Conservation (phyloP, 2,113 vertebrate genomes). For the Turnix velox region DNA sequence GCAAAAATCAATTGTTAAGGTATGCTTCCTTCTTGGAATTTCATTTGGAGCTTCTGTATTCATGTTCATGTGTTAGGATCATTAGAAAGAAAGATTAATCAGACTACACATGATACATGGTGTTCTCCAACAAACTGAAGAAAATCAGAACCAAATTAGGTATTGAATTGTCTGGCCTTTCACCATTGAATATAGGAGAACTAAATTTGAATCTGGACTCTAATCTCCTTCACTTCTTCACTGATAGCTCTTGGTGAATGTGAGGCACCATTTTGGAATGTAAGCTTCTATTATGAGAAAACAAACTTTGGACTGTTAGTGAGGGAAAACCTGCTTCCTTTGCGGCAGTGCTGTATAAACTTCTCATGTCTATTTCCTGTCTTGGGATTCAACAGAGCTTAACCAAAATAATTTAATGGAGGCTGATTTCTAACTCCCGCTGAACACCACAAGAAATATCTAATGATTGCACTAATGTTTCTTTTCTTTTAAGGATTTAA, state of each 20-base stretch:
- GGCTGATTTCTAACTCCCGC: conserved; percentile 37
- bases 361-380: conserved; percentile 36
- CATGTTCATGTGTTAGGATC: background rate
- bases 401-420: conserved; percentile 50
- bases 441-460: conserved; percentile 23
- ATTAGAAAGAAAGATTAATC: conserved; percentile 1
- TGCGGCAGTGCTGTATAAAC: conserved; percentile 36
- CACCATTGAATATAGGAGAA: background rate
- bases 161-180: conserved; percentile 17
- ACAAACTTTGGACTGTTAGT: conserved; percentile 31
- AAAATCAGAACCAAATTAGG: conserved; percentile 11
- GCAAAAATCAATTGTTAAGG: background rate
- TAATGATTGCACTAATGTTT: conserved; percentile 8
- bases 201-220: background rate
- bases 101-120: background rate
- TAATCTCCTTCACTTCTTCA: conserved; percentile 14
- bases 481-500: conserved; percentile 13
- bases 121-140: background rate
- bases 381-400: conserved; percentile 4
- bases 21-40: background rate
- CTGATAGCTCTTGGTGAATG: background rate
- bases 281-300: conserved; percentile 37
- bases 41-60: background rate
- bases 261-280: conserved; percentile 47
- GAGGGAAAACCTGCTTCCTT: conserved; percentile 20